Evolutionary conservation across 35 echinoderm and acorn worm genomes (phyloP), one percentile per base, ranked within the genome.

Genomic region (Ophiothrix spiculata): DNA sequence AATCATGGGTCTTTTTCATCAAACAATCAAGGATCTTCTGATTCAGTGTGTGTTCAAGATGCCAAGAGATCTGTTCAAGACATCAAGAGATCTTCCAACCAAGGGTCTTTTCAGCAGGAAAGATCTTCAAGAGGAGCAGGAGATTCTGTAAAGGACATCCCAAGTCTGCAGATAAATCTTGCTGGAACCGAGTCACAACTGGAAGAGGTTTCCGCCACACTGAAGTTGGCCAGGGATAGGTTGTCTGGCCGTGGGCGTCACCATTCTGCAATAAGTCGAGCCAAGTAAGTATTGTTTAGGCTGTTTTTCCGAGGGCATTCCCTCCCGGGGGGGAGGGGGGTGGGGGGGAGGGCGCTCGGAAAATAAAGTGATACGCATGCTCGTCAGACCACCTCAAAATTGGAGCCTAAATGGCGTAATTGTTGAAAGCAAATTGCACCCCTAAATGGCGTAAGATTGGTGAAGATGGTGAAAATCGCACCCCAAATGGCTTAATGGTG

Each of bases 181-280:
- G 8, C 60, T 15, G 45, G 45, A 8, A 54, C 45, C 8, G 8
- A 54, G 21, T 15, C 10, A 25, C 3, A 4, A 4, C 16, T 25
- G 17, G 60, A 69, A 2, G 60, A 69, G 3, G 60, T 69, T 15
- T 15, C 60, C 29, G 60, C 23, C 4, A 25, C 25, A 28, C 29
- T 69, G 60, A 28, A 12, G 2, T 69, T 69, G 29, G 60, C 60
- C 23, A 69, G 23, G 29, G 60, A 15, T 25, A n/a, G 60, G 25
- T 28, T 15, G 60, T n/a, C 8, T 69, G 60, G 60, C 3, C 3
- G 17, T 79, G 77, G 17, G 31, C 39, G 40, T 16, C 80, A 82
- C n/a, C n/a, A 82, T 49, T 82, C 80, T 3, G 80, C 80, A 21
- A 56, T 82, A 31, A 49, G 46, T 10, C 32, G 45, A 82, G 80